Base-by-base conservation (phyloP, 2,797 vertebrate species). In the Lepus townsendii region DNA sequence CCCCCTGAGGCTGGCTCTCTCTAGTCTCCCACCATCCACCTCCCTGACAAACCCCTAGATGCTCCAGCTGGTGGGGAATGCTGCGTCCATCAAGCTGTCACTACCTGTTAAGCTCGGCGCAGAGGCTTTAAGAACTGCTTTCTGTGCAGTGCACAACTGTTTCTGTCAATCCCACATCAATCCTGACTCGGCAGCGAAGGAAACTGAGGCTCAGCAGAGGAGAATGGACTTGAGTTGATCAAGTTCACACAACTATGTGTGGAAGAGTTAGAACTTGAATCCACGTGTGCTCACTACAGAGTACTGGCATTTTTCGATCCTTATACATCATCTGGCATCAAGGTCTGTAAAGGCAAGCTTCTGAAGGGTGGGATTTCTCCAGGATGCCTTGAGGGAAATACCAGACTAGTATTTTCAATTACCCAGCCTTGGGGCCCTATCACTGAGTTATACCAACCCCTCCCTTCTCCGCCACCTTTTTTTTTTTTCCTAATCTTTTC, bases 231-330 rank as follows among this genome's bases (percentile, higher is more conserved):
- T 26, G 52, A 85, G 32, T 93, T 88, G 47, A 30, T 88, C 75
- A 91, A 93, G 35, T 93, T 92, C 47, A 52, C 69, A 73, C 27
- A 95, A 66, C 47, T 92, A 20, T 71, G 38, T 75, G 14, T 65
- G 35, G n/a, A 89, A 26, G 35, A 94, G 22, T 92, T 75, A 71
- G 76, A 96, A 91, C 42, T 88, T 91, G 16, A 92, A 73, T 30
- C 32, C 27, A 77, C n/a, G n/a, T 82, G 78, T 88, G 42, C 90
- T 97, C 72, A 60, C 26, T 95, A 11, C 60, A 82, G 50, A 95
- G 14, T 30, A 30, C 27, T 57, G 47, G 26, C 62, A 92, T 78
- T 72, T 89, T 90, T 88, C 30, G 82, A 3, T 73, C 32, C 9
- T 3, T 27, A 19, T 54, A 30, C 26, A n/a, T 73, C 32, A 87